Evolutionary conservation across 1,140 invertebrate species (phyloP).

Genomic region (Drosophila sproati): DNA sequence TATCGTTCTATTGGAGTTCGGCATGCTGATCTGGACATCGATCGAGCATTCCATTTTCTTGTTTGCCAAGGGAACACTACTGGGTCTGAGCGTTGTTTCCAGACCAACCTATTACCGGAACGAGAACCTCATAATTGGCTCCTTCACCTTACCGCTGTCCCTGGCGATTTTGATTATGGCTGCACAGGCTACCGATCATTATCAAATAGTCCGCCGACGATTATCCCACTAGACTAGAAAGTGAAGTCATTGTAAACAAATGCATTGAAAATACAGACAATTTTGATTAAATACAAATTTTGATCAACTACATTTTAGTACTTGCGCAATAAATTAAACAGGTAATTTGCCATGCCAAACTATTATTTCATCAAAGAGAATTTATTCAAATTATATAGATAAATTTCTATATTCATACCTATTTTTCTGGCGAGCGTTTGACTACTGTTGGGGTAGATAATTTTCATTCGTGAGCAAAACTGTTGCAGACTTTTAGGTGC

Average conservation of each 20-base stretch:
- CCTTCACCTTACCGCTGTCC: slow-evolving; percentile 40
- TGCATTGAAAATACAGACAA: neutral
- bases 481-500: slow-evolving; percentile 9
- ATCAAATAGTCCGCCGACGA: neutral
- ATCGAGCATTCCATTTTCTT: slow-evolving; percentile 8
- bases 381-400: no score
- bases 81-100: slow-evolving; percentile 1
- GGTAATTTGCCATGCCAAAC: no score
- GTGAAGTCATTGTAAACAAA: neutral
- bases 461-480: neutral
- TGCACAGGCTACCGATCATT: slow-evolving; percentile 43
- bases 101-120: neutral
- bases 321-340: no score
- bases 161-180: slow-evolving; percentile 18
- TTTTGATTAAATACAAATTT: neutral
- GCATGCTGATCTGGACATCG: slow-evolving; percentile 28
- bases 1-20: slow-evolving; percentile 25
- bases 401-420: no score
- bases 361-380: no score
- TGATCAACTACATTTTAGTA: no score
- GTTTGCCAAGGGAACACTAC: neutral
- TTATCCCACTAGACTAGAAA: neutral
- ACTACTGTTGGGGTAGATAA: neutral
- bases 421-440: no score
- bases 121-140: slow-evolving; percentile 18